These are phyloP conservation scores for Autographa pulchrina DNA, from an alignment of 2,888 invertebrate species.

Conservation along the genomic window DNA sequence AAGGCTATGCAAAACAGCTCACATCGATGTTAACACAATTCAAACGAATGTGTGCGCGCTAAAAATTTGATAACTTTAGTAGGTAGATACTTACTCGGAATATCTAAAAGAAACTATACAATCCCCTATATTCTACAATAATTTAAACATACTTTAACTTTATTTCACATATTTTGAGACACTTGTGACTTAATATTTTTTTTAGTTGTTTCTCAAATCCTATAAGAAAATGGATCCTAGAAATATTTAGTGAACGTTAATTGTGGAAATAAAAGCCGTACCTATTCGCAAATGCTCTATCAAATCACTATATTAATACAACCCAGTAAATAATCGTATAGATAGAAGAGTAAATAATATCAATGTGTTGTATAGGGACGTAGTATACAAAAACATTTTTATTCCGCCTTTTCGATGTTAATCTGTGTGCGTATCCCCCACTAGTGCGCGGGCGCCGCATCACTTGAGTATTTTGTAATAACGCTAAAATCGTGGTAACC, in stretches of 20 bases:
- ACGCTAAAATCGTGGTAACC: conserved; percentile 88
- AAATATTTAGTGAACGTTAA: too few species aligned
- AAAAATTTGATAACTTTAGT: background rate
- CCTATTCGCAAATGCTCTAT: too few species aligned
- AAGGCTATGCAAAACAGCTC: conserved; percentile 44
- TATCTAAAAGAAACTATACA: background rate
- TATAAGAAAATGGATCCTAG: too few species aligned
- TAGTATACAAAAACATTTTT: conserved; percentile 17
- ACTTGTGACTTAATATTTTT: too few species aligned
- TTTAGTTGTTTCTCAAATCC: too few species aligned
- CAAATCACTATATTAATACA: too few species aligned
- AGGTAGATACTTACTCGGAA: background rate
- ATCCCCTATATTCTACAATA: too few species aligned
- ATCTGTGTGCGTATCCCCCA: conserved; percentile 47
- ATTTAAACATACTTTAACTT: too few species aligned
- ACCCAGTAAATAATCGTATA: too few species aligned
- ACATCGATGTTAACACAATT: conserved; percentile 13
- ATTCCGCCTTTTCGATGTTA: conserved; percentile 24
- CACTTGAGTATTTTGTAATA: conserved; percentile 85
- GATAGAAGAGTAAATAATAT: background rate
- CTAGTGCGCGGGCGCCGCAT: conserved; percentile 73
- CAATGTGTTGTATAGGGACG: background rate
- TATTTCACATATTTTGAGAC: too few species aligned
- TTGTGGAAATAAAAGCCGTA: too few species aligned
- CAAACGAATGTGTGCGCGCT: conserved; percentile 3